phyloP scores from a whole-genome alignment of 2,888 invertebrate genomes.

The Branchellion lobata region DNA sequence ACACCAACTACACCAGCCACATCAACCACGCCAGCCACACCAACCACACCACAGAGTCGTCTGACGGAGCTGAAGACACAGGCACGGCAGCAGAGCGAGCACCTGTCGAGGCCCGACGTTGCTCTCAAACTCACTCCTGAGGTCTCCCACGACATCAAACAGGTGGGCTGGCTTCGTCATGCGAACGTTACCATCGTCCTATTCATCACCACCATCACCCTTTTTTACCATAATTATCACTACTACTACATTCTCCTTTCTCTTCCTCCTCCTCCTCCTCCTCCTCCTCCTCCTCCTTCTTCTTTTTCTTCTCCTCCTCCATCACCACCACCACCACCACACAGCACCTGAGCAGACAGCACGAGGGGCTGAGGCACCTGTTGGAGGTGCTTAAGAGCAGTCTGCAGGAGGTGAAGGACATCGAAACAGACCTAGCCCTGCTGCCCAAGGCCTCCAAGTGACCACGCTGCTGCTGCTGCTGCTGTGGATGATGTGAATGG shows the following conservation, averaged over 20 bases:
- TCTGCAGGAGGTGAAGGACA: constrained; percentile 69
- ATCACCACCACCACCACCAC: neutral
- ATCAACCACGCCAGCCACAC: no score
- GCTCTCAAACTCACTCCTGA: constrained; percentile 76
- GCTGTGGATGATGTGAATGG: constrained; percentile 27
- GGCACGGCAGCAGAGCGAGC: constrained; percentile 66
- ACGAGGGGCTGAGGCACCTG: constrained; percentile 82
- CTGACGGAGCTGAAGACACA: constrained; percentile 86
- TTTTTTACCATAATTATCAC: no score
- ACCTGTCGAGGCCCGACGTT: constrained; percentile 65
- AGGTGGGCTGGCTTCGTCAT: constrained; percentile 63
- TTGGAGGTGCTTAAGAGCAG: constrained; percentile 81
- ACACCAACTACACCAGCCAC: no score
- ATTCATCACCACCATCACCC: neutral
- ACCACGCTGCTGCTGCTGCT: constrained; percentile 64
- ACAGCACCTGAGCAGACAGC: constrained; percentile 79
- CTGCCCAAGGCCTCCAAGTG: neutral
- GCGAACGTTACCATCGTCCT: neutral
- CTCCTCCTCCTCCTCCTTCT: no score
- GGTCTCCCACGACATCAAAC: constrained; percentile 68
- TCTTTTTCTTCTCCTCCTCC: neutral
- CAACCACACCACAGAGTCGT: constrained; percentile 70
- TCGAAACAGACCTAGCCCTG: constrained; percentile 53
- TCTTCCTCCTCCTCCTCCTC: no score
- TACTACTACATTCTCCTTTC: no score